phyloP scores from a whole-genome alignment of 1,140 invertebrate genomes.

The Drosophila ercepeae region DNA sequence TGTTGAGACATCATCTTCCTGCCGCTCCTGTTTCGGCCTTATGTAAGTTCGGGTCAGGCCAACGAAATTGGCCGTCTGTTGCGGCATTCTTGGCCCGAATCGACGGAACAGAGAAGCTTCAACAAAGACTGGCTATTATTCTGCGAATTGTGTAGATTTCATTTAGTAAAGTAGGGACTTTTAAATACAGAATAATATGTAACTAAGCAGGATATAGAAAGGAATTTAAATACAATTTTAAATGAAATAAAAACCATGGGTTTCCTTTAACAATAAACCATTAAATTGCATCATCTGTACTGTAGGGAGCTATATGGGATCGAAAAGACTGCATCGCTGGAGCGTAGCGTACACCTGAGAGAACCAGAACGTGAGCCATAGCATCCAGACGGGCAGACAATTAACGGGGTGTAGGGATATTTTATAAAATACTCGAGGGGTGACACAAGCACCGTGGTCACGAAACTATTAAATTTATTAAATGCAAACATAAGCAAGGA shows the following conservation, averaged over 20 bases:
- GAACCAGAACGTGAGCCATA: conserved; percentile 62
- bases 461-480: background rate
- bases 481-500: no score
- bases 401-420: conserved; percentile 14
- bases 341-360: conserved; percentile 48
- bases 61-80: conserved; percentile 54
- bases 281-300: background rate
- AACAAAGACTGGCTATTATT: background rate
- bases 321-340: conserved; percentile 7
- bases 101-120: background rate
- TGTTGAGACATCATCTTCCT: conserved; percentile 48
- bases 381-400: conserved; percentile 58
- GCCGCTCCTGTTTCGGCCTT: conserved; percentile 42
- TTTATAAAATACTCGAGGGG: conserved; percentile 19
- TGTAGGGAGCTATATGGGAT: conserved; percentile 13
- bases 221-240: background rate
- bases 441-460: conserved; percentile 34
- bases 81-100: conserved; percentile 6
- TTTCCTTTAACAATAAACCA: no score
- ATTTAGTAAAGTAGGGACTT: no score
- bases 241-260: background rate
- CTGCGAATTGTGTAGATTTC: background rate
- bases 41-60: conserved; percentile 50
- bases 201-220: no score
- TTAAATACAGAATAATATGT: no score